Base-by-base conservation (phyloP, 2,888 invertebrate genomes). In the Flexamia atlantica region DNA sequence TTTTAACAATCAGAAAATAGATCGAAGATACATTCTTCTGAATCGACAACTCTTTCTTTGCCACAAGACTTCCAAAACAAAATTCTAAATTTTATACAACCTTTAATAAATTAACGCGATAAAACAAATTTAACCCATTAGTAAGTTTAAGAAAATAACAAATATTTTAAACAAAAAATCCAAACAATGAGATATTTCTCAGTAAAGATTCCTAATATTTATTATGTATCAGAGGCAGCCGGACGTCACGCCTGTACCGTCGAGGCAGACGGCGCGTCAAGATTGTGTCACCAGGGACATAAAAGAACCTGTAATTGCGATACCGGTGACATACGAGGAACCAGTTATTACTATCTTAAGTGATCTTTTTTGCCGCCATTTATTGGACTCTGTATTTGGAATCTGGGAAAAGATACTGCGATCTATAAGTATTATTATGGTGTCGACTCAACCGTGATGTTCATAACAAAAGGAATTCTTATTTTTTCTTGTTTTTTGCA, bases 301-400 rank as follows among this genome's bases (percentile, higher is more conserved):
- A 53, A 53, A 53, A 53, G 53, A 23, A 53, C 20, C 53, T 23
- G 53, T 53, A 53, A 53, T 53, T 23, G 53, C 53, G 14, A 53
- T 53, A 53, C 53, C 53, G 53, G 53, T 53, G 23, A 53, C 53
- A 53, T 23, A 53, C 53, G 23, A 23, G 23, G 20, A 53, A 53
- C 53, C 53, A 23, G 53, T 53, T 53, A 53, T 53, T n/a, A 4
- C 53, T 53, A 53, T 53, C 53, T 53, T 53, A 53, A 53, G 53
- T 5, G 53, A 53, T 53, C 53, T 46, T 3, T 46, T 17, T 46
- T 17, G 2, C 46, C n/a, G 14, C n/a, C 46, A 17, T 46, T 17
- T 17, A 12, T 46, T 17, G 23, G 20, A 23, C 53, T 53, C 53
- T 53, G 20, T 53, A 53, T 53, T 53, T 53, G 53, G 53, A 12